A percentile compares a stretch with the other conserved stretches of the same genome.
Evolutionary conservation across 2,888 invertebrate genomes (phyloP).

Genomic region (Drosophila sordidula): DNA sequence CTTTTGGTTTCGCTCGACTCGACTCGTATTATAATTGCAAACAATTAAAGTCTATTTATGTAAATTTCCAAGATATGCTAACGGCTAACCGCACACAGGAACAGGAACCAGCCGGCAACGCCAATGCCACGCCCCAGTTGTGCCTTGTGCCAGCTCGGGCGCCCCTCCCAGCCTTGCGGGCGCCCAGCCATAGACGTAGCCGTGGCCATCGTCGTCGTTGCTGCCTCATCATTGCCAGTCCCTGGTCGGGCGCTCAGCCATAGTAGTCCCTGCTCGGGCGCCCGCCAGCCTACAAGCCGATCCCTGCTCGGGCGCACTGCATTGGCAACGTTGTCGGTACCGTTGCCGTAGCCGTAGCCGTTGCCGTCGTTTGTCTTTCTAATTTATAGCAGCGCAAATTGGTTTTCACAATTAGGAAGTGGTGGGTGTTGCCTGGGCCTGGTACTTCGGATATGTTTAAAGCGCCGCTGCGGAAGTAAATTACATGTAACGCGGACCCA

Average conservation of each 20-base stretch:
- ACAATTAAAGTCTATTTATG: constrained; percentile 83
- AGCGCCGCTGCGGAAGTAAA: constrained; percentile 73
- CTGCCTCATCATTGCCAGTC: constrained; percentile 7
- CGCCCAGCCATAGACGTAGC: constrained; percentile 3
- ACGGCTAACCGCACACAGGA: constrained; percentile 37
- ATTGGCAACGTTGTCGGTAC: constrained; percentile 30
- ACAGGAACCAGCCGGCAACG: constrained; percentile 34
- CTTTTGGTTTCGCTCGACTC: constrained; percentile 36
- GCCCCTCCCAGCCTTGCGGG: neutral
- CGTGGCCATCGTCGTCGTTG: neutral
- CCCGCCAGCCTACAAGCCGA: constrained; percentile 1
- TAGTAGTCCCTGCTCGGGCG: neutral
- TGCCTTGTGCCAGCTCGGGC: neutral
- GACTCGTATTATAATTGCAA: constrained; percentile 80
- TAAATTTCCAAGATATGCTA: constrained; percentile 81
- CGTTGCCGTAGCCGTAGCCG: constrained; percentile 19
- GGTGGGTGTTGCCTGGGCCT: constrained; percentile 72
- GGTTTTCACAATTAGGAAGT: constrained; percentile 80
- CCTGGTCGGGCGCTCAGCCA: constrained; percentile 2
- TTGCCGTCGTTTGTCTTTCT: constrained; percentile 74
- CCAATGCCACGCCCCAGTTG: constrained; percentile 33
- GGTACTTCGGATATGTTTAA: constrained; percentile 72
- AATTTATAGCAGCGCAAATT: constrained; percentile 80
- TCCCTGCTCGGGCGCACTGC: constrained; percentile 13
- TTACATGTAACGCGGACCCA: constrained; percentile 55